Evolutionary conservation across 2,888 invertebrate genomes (phyloP), one percentile per base, ranked within the genome.

Genomic region (Panopea generosa): DNA sequence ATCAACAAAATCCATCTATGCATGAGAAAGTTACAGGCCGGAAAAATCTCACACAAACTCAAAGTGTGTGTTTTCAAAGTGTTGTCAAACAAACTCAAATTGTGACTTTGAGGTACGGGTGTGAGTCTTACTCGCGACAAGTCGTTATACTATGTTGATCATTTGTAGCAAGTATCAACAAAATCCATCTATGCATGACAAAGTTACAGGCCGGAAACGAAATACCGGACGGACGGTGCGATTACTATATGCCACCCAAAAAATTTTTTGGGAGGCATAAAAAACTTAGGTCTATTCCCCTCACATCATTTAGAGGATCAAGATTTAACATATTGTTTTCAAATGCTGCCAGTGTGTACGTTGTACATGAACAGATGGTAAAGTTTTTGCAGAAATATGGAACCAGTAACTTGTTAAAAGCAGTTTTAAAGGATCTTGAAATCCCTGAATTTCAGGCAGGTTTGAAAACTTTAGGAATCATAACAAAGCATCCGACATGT

Each of bases 381-480:
- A 61, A 71, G 2, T 82, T 69, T 60, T 69, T 63, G 43, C 66
- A 68, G 16, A 18, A 40, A 7, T 61, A 45, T 40, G 61, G 59
- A 16, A 43, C 68, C 29, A 61, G 27, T 22, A 84, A 83, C 33
- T 50, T 82, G 7, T 60, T 81, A n/a, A 29, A 72, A 16, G 53
- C 80, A 40, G 61, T 77, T 18, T 45, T 67, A n/a, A 55, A 50
- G 62, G 82, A 83, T 49, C 22, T 82, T 0, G 61, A 78, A 27
- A 67, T 69, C n/a, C 67, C 66, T 7, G 74, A 77, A 43, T 81
- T 63, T 60, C 20, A 82, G n/a, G 80, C 82, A 29, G 80, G 72
- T 9, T 49, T 47, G 20, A 84, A 83, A 70, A 81, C 81, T 40
- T 60, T 86, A 27, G 84, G 82, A 14, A 47, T 84, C 11, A 50